A percentile compares a stretch with the other conserved stretches of the same genome.
Evolutionary conservation across 2,113 vertebrate genomes (phyloP).

Genomic region (Boulengeromyrus knoepffleri): DNA sequence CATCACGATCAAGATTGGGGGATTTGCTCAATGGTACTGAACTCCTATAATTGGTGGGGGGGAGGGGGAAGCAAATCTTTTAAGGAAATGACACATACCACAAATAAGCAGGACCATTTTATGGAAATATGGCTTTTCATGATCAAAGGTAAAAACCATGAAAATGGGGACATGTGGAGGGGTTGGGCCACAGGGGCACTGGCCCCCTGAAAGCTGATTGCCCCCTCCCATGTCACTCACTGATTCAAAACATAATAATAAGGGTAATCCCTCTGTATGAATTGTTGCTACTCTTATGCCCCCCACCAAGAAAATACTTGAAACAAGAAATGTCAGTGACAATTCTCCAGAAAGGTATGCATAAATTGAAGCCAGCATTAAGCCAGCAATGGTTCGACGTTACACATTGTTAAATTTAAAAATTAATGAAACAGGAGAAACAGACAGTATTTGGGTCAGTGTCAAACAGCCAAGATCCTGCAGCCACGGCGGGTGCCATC

Average conservation of each 20-base stretch:
- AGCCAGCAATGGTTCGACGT: not conserved
- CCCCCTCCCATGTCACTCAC: not conserved
- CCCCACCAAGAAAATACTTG: not conserved
- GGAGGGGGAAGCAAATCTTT: not conserved
- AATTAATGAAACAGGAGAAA: not conserved
- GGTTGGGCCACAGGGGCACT: not conserved
- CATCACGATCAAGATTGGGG: slow-evolving; percentile 28
- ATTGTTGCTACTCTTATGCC: not conserved
- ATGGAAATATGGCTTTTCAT: not conserved
- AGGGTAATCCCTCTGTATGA: not conserved
- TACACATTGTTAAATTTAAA: not conserved
- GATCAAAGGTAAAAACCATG: not conserved
- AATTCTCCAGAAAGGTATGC: not conserved
- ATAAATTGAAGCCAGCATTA: not conserved
- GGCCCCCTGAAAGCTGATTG: not conserved
- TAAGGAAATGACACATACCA: not conserved
- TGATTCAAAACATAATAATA: not conserved
- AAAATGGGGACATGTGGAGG: not conserved
- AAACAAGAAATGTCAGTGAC: not conserved
- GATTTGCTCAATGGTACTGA: slow-evolving; percentile 10
- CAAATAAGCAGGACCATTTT: not conserved
- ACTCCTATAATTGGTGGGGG: not conserved
- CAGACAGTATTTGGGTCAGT: not conserved
- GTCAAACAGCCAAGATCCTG: not conserved
- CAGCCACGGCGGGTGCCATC: not conserved